Conservation (phyloP, 2,888 invertebrate species). For the Hyles lineata region DNA sequence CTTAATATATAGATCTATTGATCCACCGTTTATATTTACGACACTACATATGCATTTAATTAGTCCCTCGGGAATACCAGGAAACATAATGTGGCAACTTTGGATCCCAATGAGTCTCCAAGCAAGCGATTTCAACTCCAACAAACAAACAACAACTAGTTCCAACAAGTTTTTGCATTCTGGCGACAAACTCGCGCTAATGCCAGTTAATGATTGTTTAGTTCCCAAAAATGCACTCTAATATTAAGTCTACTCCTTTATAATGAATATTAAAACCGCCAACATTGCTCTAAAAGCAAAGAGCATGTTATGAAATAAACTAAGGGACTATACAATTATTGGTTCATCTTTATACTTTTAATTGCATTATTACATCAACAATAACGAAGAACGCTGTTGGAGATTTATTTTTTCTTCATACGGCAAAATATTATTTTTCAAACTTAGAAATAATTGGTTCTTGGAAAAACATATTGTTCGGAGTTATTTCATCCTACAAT, state of each 20-base stretch:
- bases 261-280: background rate
- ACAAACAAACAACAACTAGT: constrained; percentile 15
- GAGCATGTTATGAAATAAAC: background rate
- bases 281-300: background rate
- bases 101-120: constrained; percentile 16
- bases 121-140: constrained; percentile 20
- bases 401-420: too few relatives aligned
- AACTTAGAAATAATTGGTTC: too few relatives aligned
- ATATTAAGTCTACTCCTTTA: background rate
- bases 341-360: too few relatives aligned
- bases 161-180: constrained; percentile 5
- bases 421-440: too few relatives aligned
- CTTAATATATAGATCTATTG: background rate
- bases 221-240: constrained; percentile 7
- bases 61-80: background rate
- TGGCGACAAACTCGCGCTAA: background rate
- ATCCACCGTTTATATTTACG: background rate
- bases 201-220: constrained; percentile 11
- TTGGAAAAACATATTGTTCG: too few relatives aligned
- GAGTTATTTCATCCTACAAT: too few relatives aligned
- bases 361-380: too few relatives aligned
- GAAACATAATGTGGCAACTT: constrained; percentile 18
- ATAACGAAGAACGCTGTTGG: too few relatives aligned
- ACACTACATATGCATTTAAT: constrained; percentile 15
- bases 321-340: background rate